Percentiles rank a stretch among this genome's conserved stretches.
Evolutionary conservation across 2,888 invertebrate species (phyloP).

Genomic region (Osmoderma eremita): DNA sequence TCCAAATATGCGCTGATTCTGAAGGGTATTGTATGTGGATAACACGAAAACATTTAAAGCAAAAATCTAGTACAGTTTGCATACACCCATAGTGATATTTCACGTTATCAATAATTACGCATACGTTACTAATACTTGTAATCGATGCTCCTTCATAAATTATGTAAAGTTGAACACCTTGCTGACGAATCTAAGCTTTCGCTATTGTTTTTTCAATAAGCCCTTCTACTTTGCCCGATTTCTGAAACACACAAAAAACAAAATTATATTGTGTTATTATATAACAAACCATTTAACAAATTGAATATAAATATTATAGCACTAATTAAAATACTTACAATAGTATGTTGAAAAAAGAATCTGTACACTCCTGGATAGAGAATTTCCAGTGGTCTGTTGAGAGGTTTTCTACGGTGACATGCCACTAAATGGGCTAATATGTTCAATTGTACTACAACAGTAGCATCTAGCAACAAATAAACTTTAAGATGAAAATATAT

Average conservation of each 20-base stretch:
- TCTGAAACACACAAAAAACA: background rate
- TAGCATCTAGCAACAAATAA: background rate
- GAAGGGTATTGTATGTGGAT: background rate
- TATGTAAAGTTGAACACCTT: background rate
- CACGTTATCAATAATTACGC: conserved; percentile 2
- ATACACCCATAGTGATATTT: conserved; percentile 8
- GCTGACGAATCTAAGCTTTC: background rate
- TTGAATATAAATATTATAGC: background rate
- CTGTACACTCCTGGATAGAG: conserved; percentile 2
- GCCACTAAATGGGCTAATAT: background rate
- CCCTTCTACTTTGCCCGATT: background rate
- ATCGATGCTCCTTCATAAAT: background rate
- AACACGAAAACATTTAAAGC: conserved; percentile 13
- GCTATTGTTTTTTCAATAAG: background rate
- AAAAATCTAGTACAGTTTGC: background rate
- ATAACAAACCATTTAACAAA: background rate
- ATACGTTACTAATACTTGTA: conserved; percentile 6
- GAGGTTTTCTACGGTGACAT: background rate
- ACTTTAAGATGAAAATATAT: background rate
- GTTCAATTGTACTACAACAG: background rate
- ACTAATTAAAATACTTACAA: conserved; percentile 7
- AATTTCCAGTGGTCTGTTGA: conserved; percentile 5
- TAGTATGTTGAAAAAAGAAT: background rate
- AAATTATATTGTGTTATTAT: background rate
- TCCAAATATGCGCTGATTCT: background rate